Evolutionary conservation across 2,113 vertebrate species (phyloP).

Genomic region (Struthio camelus): DNA sequence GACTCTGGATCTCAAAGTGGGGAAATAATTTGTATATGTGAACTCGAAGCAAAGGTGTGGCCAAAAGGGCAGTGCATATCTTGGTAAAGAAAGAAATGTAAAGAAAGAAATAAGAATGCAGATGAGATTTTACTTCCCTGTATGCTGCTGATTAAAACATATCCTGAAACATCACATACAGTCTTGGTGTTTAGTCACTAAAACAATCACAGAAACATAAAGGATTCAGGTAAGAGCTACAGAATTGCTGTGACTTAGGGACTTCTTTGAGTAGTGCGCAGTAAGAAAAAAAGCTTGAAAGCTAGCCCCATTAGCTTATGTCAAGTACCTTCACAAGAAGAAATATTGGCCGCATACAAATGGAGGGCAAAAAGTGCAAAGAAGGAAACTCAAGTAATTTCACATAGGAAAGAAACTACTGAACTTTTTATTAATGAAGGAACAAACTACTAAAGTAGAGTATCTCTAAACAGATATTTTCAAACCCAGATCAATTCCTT

Average conservation of each 20-base stretch:
- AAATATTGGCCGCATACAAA: background rate
- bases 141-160: background rate
- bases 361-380: rapidly evolving
- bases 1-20: background rate
- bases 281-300: background rate
- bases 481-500: background rate
- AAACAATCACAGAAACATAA: background rate
- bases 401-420: background rate
- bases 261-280: background rate
- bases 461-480: background rate
- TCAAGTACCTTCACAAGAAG: background rate
- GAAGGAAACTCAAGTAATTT: background rate
- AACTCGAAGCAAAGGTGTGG: background rate
- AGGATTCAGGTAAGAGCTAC: background rate
- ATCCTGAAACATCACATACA: background rate
- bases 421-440: background rate
- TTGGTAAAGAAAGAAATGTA: background rate
- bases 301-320: background rate
- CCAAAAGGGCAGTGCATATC: background rate
- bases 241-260: background rate
- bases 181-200: background rate
- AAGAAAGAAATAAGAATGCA: background rate
- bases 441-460: background rate
- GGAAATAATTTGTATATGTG: background rate
- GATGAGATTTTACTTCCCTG: background rate